A percentile compares a stretch with the other conserved stretches of the same genome.
Conservation (phyloP, 30 jellyfish, hydroid and myxozoan genomes). For the Rhopilema esculentum region DNA sequence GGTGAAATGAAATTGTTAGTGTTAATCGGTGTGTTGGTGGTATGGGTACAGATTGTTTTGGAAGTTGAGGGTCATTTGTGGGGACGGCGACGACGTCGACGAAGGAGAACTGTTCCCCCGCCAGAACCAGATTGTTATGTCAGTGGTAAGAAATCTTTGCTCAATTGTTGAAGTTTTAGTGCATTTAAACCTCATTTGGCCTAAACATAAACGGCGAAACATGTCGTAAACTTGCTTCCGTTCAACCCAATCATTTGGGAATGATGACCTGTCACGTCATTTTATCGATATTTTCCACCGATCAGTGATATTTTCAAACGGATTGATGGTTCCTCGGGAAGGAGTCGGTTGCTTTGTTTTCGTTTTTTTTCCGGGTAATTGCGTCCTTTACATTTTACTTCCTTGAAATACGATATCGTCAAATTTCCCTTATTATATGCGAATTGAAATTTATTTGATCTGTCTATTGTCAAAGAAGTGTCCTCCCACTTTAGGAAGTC, state of each 20-base stretch:
- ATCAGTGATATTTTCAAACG: too few relatives aligned
- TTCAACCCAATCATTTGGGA: background rate
- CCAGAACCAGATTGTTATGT: conserved; percentile 51
- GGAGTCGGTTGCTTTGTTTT: too few relatives aligned
- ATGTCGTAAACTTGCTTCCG: background rate
- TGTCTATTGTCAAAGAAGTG: too few relatives aligned
- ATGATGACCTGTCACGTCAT: background rate
- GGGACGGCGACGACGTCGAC: conserved; percentile 42
- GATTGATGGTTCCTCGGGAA: too few relatives aligned
- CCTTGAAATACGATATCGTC: too few relatives aligned
- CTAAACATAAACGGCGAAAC: background rate
- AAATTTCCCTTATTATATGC: too few relatives aligned
- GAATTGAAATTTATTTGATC: too few relatives aligned
- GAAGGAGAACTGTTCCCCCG: conserved; percentile 43
- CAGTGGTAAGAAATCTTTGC: conserved; percentile 32
- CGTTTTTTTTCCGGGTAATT: too few relatives aligned
- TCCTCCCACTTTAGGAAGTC: too few relatives aligned
- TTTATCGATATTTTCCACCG: too few relatives aligned
- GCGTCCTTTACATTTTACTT: too few relatives aligned
- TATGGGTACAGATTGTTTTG: background rate
- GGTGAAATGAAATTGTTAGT: background rate
- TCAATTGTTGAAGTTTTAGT: background rate
- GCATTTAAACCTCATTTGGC: background rate
- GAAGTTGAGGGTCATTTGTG: background rate
- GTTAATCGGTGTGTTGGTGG: background rate